Percentiles rank a stretch among this genome's conserved stretches.
Conservation (phyloP, 2,888 invertebrate species). For the Drosophila fungiperda region DNA sequence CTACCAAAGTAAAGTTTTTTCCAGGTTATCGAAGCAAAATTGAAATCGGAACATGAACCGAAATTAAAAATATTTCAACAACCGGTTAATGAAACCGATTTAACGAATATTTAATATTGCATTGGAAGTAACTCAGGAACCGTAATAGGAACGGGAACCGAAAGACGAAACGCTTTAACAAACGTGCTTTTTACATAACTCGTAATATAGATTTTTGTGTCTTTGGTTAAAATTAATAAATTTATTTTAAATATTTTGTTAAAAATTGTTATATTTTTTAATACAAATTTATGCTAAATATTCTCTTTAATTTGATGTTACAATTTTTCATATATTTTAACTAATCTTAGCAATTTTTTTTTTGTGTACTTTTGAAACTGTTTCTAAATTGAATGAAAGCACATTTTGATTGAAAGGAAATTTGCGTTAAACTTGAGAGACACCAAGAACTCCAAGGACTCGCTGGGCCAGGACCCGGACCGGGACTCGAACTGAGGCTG, state of each 20-base stretch:
- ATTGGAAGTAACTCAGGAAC: not conserved
- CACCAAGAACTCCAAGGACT: conserved; percentile 18
- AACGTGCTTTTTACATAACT: not conserved
- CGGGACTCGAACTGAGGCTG: not conserved
- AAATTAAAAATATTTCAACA: not conserved
- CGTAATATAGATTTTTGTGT: not conserved
- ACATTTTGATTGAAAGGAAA: conserved; percentile 79
- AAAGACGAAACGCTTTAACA: not conserved
- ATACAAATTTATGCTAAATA: not conserved
- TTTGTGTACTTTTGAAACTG: not conserved
- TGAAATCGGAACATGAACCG: not conserved
- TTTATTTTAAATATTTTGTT: too few species aligned
- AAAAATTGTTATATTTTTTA: not conserved
- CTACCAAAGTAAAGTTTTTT: not conserved
- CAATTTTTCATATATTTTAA: not conserved
- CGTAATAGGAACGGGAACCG: too few species aligned
- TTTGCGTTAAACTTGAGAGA: conserved; percentile 67
- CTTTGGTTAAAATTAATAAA: not conserved
- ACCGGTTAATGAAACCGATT: not conserved
- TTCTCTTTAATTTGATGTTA: not conserved
- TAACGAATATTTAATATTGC: not conserved
- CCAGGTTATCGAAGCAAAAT: not conserved
- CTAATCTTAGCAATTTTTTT: not conserved
- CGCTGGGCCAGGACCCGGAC: not conserved
- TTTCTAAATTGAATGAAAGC: conserved; percentile 76